Percentiles rank a stretch among this genome's conserved stretches.
These are phyloP conservation scores for Drosophila stalkeri DNA, from an alignment of 2,888 invertebrate genomes.

Conservation along the genomic window DNA sequence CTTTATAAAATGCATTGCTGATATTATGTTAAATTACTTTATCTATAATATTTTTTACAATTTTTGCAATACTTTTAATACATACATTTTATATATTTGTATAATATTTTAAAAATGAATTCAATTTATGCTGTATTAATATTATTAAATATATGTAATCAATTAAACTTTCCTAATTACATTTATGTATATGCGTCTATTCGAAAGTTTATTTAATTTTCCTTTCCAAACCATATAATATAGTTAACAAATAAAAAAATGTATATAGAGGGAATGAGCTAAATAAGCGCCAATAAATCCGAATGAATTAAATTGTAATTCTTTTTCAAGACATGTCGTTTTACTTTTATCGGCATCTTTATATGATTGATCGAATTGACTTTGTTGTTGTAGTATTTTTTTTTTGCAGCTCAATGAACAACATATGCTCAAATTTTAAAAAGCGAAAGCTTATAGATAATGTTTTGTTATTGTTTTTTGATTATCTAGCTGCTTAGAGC, in stretches of 20 bases:
- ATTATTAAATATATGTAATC: not conserved
- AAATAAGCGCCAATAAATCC: not conserved
- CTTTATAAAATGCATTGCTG: not conserved
- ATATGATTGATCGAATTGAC: conserved; percentile 5
- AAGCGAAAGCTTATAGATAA: conserved; percentile 7
- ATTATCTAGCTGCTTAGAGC: not conserved
- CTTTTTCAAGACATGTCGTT: not conserved
- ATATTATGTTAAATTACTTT: not conserved
- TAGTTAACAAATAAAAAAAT: not conserved
- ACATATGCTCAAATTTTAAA: not conserved
- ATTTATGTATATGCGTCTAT: not conserved
- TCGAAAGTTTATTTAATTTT: not conserved
- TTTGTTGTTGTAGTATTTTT: conserved; percentile 5
- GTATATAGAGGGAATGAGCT: not conserved
- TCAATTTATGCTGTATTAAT: not conserved
- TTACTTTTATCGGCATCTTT: not conserved
- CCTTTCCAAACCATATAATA: not conserved
- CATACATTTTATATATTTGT: too few relatives aligned
- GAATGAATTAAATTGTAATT: not conserved
- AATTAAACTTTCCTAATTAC: not conserved
- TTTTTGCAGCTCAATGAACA: not conserved
- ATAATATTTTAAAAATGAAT: not conserved
- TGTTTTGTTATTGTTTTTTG: not conserved
- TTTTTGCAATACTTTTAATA: too few relatives aligned
- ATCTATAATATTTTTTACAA: not conserved